Conservation (phyloP, 1,140 invertebrate genomes). For the Tetramorium parvispinum region DNA sequence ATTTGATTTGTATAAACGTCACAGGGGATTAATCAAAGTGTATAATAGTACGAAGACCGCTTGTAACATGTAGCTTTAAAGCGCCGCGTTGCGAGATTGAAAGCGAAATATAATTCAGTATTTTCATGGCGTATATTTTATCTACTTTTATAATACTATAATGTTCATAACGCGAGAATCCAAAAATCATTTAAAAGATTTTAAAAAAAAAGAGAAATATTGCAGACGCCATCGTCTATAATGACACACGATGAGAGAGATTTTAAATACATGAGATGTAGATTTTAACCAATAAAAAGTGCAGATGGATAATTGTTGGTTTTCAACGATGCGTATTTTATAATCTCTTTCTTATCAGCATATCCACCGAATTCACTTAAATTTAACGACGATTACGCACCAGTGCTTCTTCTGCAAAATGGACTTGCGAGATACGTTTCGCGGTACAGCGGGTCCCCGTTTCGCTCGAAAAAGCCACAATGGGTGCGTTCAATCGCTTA, state of each 20-base stretch:
- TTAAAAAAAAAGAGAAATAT: not conserved
- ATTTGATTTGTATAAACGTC: conserved; percentile 63
- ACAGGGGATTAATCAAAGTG: conserved; percentile 59
- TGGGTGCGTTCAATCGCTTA: conserved; percentile 75
- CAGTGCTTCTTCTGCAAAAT: conserved; percentile 59
- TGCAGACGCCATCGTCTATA: not conserved
- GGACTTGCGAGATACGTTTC: conserved; percentile 63
- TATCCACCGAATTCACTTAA: conserved; percentile 47
- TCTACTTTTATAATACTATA: conserved; percentile 15
- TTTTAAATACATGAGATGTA: not conserved
- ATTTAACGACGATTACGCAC: conserved; percentile 71
- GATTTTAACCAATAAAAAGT: not conserved
- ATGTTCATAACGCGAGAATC: not conserved
- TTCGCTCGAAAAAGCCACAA: conserved; percentile 73
- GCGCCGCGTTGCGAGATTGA: conserved; percentile 37
- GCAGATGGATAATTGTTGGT: not conserved
- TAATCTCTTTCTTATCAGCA: conserved; percentile 44
- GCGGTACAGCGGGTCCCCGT: conserved; percentile 62
- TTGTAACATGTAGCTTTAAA: conserved; percentile 56
- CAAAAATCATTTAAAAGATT: not conserved
- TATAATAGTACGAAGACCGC: conserved; percentile 50
- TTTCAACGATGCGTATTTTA: conserved; percentile 25
- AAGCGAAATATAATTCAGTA: conserved; percentile 51
- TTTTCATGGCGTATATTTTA: conserved; percentile 35
- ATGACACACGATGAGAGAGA: not conserved